Conservation (phyloP, 2,113 vertebrate species). For the Thamnophis sirtalis region DNA sequence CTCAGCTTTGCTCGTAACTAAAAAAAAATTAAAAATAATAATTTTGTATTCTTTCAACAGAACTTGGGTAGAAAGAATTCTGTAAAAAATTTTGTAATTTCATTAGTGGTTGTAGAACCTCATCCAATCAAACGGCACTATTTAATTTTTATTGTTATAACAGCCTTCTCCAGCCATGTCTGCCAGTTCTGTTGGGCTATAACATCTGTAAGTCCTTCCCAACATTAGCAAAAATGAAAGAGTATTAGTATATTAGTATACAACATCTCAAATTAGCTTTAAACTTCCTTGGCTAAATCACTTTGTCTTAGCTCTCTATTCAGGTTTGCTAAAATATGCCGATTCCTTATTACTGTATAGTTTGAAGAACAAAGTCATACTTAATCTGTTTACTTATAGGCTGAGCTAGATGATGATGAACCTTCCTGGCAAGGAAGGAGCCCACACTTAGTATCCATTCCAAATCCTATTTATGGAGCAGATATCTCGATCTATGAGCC, state of each 20-base stretch:
- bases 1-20: not conserved
- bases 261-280: not conserved
- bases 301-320: not conserved
- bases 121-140: not conserved
- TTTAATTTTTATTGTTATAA: not conserved
- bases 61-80: not conserved
- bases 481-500: conserved; percentile 71
- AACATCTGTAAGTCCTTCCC: not conserved
- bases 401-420: conserved; percentile 70
- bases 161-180: not conserved
- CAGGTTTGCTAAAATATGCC: not conserved
- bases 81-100: not conserved
- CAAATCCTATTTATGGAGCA: conserved; percentile 81
- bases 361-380: not conserved
- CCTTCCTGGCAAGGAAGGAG: conserved; percentile 57
- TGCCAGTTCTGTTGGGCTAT: not conserved
- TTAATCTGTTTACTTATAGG: conserved; percentile 21
- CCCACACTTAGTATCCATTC: conserved; percentile 78
- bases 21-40: not conserved
- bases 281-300: not conserved
- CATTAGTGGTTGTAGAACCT: not conserved
- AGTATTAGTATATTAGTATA: not conserved
- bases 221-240: not conserved
- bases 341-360: not conserved
- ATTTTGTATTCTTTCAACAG: not conserved